Conservation (phyloP, 2,888 invertebrate genomes). For the Nymphalis polychloros region DNA sequence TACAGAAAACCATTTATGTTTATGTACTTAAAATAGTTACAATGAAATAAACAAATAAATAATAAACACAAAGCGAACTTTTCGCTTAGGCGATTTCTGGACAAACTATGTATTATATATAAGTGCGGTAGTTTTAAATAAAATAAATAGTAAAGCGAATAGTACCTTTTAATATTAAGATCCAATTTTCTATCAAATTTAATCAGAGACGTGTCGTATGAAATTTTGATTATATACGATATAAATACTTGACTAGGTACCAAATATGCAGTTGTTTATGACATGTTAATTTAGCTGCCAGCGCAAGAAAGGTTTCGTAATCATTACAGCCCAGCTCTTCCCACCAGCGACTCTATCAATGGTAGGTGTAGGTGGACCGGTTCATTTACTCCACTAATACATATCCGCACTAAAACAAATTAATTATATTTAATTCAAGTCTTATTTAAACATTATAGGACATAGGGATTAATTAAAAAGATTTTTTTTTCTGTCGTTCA, state of each 20-base stretch:
- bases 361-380: conserved; percentile 30
- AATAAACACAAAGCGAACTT: too few relatives aligned
- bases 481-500: neutral
- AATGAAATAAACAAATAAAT: too few relatives aligned
- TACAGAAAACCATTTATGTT: too few relatives aligned
- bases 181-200: too few relatives aligned
- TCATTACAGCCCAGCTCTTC: conserved; percentile 21
- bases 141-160: neutral
- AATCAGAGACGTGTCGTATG: neutral
- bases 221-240: neutral
- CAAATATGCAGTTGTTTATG: conserved; percentile 10
- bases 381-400: conserved; percentile 28
- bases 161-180: neutral
- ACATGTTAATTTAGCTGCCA: conserved; percentile 4
- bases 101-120: too few relatives aligned
- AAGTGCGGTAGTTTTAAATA: too few relatives aligned
- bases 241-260: neutral
- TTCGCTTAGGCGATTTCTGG: too few relatives aligned
- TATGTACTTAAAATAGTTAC: too few relatives aligned
- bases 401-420: conserved; percentile 35
- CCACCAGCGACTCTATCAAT: conserved; percentile 29
- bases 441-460: neutral
- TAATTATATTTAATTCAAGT: conserved; percentile 32
- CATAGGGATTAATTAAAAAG: too few relatives aligned
- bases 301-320: conserved; percentile 22